Conservation (phyloP, 2,113 vertebrate genomes). For the Thunnus thynnus region DNA sequence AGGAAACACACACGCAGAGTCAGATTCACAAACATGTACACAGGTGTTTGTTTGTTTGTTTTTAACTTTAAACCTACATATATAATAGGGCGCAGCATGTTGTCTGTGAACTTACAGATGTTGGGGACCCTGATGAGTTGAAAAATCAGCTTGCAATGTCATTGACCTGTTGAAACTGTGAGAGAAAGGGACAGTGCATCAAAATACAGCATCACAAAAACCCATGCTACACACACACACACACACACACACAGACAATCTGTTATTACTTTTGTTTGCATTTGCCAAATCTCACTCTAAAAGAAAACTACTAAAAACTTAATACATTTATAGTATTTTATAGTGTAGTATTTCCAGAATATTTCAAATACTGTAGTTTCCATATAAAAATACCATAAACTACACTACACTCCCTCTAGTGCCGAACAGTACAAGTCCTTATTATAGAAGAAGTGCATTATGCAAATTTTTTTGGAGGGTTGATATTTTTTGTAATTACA, state of each 20-base stretch:
- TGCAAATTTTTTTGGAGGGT: too few species aligned
- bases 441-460: too few species aligned
- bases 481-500: not conserved
- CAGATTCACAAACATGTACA: not conserved
- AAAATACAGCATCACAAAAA: not conserved
- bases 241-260: not conserved
- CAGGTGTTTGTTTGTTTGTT: too few species aligned
- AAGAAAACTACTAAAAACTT: too few species aligned
- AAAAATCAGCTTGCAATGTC: conserved; percentile 39
- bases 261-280: too few species aligned
- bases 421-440: not conserved
- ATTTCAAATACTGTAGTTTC: not conserved
- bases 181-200: not conserved
- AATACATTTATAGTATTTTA: too few species aligned
- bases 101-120: conserved; percentile 55
- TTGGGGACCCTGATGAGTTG: conserved; percentile 37
- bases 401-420: not conserved
- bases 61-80: not conserved
- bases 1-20: conserved; percentile 15
- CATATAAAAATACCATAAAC: not conserved
- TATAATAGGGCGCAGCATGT: not conserved
- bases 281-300: too few species aligned
- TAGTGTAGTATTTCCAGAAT: too few species aligned
- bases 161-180: conserved; percentile 43
- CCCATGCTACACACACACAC: not conserved